Conservation (phyloP, 2,888 invertebrate genomes). For the Drosophila nr. medialis region DNA sequence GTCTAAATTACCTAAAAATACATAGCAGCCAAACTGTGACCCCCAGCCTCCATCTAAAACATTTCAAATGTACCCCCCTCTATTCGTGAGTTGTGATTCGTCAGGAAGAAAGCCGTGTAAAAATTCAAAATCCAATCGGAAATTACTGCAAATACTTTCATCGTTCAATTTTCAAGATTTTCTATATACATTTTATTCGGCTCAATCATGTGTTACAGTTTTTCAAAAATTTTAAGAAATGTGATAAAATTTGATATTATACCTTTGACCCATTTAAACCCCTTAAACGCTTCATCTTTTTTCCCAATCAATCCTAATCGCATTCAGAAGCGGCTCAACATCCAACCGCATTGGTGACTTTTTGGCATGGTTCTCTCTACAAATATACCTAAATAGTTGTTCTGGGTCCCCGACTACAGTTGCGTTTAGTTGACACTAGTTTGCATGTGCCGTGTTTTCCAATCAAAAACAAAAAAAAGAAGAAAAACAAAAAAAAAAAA, state of each 20-base stretch:
- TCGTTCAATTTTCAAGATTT: constrained; percentile 10
- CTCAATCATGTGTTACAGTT: constrained; percentile 32
- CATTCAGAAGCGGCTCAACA: not conserved
- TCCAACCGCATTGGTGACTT: constrained; percentile 63
- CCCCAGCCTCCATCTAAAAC: constrained; percentile 13
- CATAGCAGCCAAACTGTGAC: constrained; percentile 64
- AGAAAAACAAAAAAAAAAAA: not conserved
- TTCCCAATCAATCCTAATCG: not conserved
- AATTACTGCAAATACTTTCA: constrained; percentile 48
- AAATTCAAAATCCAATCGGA: constrained; percentile 31
- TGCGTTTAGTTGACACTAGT: constrained; percentile 10
- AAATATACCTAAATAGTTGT: constrained; percentile 38
- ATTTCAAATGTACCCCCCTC: constrained; percentile 38
- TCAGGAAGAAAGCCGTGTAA: constrained; percentile 37
- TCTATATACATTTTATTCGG: not conserved
- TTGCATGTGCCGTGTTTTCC: constrained; percentile 65
- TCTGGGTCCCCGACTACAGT: constrained; percentile 10
- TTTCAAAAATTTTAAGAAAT: constrained; percentile 36
- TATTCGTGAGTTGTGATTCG: constrained; percentile 51
- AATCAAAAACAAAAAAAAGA: constrained; percentile 15
- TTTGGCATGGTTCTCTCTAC: constrained; percentile 51
- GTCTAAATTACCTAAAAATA: constrained; percentile 48
- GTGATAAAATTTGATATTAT: constrained; percentile 46
- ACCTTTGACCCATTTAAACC: not conserved
- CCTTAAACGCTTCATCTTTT: not conserved